Conservation (phyloP, 37 sponge, comb jelly and placozoan genomes). For the Dysidea cf. avara region DNA sequence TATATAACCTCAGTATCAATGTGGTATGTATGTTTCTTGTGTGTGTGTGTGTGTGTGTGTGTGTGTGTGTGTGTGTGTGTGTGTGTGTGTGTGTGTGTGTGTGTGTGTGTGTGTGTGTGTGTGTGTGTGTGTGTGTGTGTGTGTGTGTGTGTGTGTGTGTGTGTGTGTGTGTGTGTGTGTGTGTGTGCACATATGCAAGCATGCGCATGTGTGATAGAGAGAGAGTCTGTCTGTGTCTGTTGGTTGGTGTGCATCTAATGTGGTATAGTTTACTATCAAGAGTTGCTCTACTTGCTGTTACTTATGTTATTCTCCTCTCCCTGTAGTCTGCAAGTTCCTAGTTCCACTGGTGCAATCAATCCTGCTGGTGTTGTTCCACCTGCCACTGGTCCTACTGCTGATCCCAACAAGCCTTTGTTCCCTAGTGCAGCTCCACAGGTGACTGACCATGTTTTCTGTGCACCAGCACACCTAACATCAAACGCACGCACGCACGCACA, state of each 20-base stretch:
- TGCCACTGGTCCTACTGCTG: background rate
- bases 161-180: background rate
- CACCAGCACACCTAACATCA: too few species aligned
- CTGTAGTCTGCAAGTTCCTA: too few species aligned
- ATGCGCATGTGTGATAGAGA: conserved; percentile 14
- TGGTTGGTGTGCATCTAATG: background rate
- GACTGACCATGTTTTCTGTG: too few species aligned
- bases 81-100: too few species aligned
- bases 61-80: conserved; percentile 9
- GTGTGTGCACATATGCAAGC: conserved; percentile 19
- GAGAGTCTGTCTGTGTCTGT: conserved; percentile 11
- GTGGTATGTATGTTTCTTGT: too few species aligned
- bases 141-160: conserved; percentile 17
- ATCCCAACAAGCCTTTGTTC: background rate
- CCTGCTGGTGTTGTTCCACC: background rate
- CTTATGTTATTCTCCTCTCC: too few species aligned
- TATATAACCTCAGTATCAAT: too few species aligned
- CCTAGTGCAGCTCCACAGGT: conserved; percentile 5
- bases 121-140: background rate
- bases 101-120: too few species aligned
- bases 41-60: background rate
- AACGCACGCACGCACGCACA: too few species aligned
- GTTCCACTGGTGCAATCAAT: too few species aligned
- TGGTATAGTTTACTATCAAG: background rate
- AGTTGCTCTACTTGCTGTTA: too few species aligned